A percentile compares a stretch with the other conserved stretches of the same genome.
phyloP scores from a whole-genome alignment of 2,797 vertebrate genomes.

The Hemitrygon akajei region DNA sequence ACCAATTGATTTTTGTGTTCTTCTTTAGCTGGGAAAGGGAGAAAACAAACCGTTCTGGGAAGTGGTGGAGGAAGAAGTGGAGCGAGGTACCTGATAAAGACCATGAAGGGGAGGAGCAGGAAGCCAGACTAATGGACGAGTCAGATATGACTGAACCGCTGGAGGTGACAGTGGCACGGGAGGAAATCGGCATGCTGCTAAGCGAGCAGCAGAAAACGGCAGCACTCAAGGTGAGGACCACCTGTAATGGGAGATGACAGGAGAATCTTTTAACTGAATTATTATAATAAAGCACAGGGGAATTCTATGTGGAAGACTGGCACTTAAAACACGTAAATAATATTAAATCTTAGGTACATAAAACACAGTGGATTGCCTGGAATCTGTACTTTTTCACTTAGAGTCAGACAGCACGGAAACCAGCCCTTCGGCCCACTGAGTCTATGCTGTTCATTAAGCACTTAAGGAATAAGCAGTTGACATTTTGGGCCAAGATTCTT shows the following conservation, averaged over 20 bases:
- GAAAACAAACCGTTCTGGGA: slow-evolving; percentile 41
- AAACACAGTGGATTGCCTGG: not conserved
- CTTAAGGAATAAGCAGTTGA: too few relatives aligned
- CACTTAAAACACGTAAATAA: too few relatives aligned
- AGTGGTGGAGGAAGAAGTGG: not conserved
- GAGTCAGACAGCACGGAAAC: not conserved
- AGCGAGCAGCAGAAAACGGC: slow-evolving; percentile 44
- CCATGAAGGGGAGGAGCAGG: slow-evolving; percentile 16
- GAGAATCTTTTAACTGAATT: not conserved
- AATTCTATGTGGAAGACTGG: not conserved
- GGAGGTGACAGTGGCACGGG: slow-evolving; percentile 47
- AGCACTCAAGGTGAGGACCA: slow-evolving; percentile 48
- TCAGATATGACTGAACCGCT: slow-evolving; percentile 45
- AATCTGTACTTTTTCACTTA: too few relatives aligned
- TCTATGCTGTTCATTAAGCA: too few relatives aligned
- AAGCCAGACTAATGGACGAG: slow-evolving; percentile 31
- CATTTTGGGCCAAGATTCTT: too few relatives aligned
- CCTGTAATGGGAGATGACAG: not conserved
- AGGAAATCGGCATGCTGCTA: slow-evolving; percentile 51
- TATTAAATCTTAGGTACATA: not conserved
- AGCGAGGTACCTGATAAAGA: slow-evolving; percentile 38
- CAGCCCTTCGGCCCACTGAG: too few relatives aligned
- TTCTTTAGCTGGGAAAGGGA: slow-evolving; percentile 53
- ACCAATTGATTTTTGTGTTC: not conserved
- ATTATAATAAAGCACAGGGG: too few relatives aligned